These are phyloP conservation scores for Hemicordylus capensis DNA, from an alignment of 2,113 vertebrate species.

Conservation along the genomic window DNA sequence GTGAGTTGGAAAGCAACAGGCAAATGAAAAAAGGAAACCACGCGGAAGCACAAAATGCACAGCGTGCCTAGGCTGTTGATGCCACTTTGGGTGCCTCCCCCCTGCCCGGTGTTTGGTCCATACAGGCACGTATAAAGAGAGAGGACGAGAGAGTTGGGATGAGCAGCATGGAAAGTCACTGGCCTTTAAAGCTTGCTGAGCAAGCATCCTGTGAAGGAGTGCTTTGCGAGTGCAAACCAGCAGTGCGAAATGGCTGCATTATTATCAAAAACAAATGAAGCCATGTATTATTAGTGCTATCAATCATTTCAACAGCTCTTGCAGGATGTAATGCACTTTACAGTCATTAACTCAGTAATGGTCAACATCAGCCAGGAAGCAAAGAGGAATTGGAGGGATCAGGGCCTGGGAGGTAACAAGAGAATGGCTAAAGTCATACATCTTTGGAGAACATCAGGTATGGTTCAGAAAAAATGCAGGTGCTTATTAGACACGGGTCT, in stretches of 20 bases:
- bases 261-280: background rate
- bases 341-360: background rate
- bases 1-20: slow-evolving; percentile 18
- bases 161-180: slow-evolving; percentile 9
- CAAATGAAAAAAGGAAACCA: slow-evolving; percentile 35
- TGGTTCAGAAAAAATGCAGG: background rate
- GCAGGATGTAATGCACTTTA: background rate
- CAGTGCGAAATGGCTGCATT: background rate
- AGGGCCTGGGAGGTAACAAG: background rate
- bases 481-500: background rate
- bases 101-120: slow-evolving; percentile 24
- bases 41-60: slow-evolving; percentile 11
- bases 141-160: slow-evolving; percentile 34
- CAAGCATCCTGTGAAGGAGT: background rate
- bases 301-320: background rate
- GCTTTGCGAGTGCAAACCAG: slow-evolving; percentile 9
- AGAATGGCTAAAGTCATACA: background rate
- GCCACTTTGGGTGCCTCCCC: background rate
- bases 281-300: background rate
- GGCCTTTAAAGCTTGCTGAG: slow-evolving; percentile 25
- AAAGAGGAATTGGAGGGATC: background rate
- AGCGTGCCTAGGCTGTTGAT: slow-evolving; percentile 6
- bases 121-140: background rate
- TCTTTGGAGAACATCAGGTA: background rate
- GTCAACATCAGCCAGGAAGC: background rate